Percentiles rank a stretch among this genome's conserved stretches.
Conservation (phyloP, 92 coral and sea anemone species). For the Zoanthus solanderi region DNA sequence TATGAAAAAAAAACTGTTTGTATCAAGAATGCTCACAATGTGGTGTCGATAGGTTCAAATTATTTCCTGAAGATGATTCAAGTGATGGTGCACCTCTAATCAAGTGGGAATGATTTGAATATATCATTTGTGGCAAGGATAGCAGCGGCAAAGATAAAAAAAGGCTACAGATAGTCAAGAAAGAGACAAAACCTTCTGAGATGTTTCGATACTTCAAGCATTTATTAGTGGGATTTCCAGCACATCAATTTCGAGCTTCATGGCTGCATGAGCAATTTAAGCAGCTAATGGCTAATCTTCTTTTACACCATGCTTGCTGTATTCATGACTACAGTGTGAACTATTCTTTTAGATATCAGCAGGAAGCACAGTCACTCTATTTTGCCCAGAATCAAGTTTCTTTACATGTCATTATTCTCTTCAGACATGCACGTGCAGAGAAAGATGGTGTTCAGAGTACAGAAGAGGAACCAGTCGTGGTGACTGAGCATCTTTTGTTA, state of each 20-base stretch:
- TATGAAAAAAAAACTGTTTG: background rate
- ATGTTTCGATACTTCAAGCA: constrained; percentile 53
- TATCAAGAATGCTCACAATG: constrained; percentile 19
- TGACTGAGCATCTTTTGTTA: constrained; percentile 53
- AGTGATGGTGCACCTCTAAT: constrained; percentile 46
- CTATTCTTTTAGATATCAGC: constrained; percentile 48
- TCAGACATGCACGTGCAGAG: constrained; percentile 47
- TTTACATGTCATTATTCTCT: constrained; percentile 62
- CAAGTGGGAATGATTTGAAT: constrained; percentile 67
- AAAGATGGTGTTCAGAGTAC: constrained; percentile 55
- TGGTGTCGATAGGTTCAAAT: constrained; percentile 16
- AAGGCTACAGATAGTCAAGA: constrained; percentile 49
- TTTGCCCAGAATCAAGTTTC: constrained; percentile 57
- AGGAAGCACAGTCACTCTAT: constrained; percentile 41
- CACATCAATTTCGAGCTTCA: constrained; percentile 69
- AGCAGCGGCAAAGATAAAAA: constrained; percentile 37
- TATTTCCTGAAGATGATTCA: constrained; percentile 25
- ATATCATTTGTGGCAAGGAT: constrained; percentile 30
- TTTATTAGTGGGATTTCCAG: constrained; percentile 49
- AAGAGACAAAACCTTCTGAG: constrained; percentile 64
- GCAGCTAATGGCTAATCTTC: constrained; percentile 45
- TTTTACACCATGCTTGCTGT: constrained; percentile 49
- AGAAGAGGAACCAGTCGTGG: background rate
- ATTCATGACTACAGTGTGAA: constrained; percentile 60
- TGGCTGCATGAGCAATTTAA: constrained; percentile 62